Conservation (phyloP, 2,888 invertebrate genomes). For the Apotomis capreana region DNA sequence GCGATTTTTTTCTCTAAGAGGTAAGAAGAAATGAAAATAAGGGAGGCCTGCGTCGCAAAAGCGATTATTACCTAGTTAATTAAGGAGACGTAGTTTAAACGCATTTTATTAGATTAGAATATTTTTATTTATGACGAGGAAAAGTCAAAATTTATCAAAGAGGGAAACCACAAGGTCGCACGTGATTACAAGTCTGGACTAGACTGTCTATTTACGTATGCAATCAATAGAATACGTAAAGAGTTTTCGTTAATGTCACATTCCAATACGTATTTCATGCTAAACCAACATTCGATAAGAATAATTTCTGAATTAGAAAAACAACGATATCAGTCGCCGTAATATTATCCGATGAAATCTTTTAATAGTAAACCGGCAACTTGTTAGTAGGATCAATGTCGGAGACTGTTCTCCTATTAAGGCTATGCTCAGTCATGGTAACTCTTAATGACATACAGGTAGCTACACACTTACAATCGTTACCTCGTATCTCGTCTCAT, state of each 20-base stretch:
- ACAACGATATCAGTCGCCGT: background rate
- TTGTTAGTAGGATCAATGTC: conserved; percentile 33
- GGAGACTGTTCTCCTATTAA: conserved; percentile 24
- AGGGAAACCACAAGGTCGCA: conserved; percentile 14
- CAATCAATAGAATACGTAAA: conserved; percentile 24
- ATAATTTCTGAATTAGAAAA: conserved; percentile 3
- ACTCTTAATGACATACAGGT: conserved; percentile 28
- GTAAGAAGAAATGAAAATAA: no score
- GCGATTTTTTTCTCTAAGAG: no score
- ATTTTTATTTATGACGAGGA: conserved; percentile 16
- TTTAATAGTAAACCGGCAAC: conserved; percentile 9
- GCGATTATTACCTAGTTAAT: no score
- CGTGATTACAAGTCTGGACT: conserved; percentile 15
- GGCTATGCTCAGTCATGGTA: conserved; percentile 25
- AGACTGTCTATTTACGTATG: conserved; percentile 8
- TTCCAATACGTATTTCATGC: background rate
- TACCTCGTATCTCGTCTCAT: background rate
- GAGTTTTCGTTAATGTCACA: background rate
- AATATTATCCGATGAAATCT: conserved; percentile 1
- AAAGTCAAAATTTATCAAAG: conserved; percentile 28
- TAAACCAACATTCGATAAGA: background rate
- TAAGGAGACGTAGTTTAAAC: no score
- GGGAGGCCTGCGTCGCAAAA: no score
- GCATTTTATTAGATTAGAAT: no score
- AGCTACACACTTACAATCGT: background rate